Conservation (phyloP, 2,113 vertebrate genomes). For the Scalopus aquaticus region DNA sequence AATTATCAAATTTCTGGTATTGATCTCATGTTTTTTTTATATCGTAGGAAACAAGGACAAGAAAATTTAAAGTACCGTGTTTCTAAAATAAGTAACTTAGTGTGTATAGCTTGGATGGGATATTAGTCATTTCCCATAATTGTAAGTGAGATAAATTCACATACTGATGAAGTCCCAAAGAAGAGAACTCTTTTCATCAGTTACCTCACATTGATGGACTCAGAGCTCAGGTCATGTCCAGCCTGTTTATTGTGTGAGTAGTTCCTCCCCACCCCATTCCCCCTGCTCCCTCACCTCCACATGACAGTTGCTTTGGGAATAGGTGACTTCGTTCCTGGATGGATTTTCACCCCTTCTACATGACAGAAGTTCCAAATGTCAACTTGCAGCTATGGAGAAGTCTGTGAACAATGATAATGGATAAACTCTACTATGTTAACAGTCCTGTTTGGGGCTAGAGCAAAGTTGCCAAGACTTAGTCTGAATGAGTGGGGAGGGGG, state of each 20-base stretch:
- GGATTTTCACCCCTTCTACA: slow-evolving; percentile 90
- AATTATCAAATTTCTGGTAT: not conserved
- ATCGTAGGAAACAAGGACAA: not conserved
- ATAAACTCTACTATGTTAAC: slow-evolving; percentile 71
- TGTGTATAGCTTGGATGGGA: not conserved
- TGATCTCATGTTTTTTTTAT: not conserved
- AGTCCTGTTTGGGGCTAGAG: slow-evolving; percentile 36
- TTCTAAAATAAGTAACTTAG: not conserved
- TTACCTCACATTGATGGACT: slow-evolving; percentile 92
- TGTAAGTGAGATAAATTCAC: slow-evolving; percentile 94
- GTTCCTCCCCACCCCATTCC: not conserved
- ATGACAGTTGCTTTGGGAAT: slow-evolving; percentile 90
- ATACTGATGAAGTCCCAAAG: slow-evolving; percentile 92
- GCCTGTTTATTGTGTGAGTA: slow-evolving; percentile 80
- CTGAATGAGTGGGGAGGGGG: slow-evolving; percentile 49
- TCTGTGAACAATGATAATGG: slow-evolving; percentile 74
- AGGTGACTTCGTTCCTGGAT: slow-evolving; percentile 86
- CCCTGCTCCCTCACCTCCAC: not conserved
- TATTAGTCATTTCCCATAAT: slow-evolving; percentile 86
- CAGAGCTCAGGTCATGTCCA: slow-evolving; percentile 89
- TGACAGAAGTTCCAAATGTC: slow-evolving; percentile 80
- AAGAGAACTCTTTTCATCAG: slow-evolving; percentile 93
- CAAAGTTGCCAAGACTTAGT: slow-evolving; percentile 58
- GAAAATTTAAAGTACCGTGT: not conserved
- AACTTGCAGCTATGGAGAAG: slow-evolving; percentile 73